Evolutionary conservation across 1,140 invertebrate species (phyloP).

Genomic region (Anastatus disparis): DNA sequence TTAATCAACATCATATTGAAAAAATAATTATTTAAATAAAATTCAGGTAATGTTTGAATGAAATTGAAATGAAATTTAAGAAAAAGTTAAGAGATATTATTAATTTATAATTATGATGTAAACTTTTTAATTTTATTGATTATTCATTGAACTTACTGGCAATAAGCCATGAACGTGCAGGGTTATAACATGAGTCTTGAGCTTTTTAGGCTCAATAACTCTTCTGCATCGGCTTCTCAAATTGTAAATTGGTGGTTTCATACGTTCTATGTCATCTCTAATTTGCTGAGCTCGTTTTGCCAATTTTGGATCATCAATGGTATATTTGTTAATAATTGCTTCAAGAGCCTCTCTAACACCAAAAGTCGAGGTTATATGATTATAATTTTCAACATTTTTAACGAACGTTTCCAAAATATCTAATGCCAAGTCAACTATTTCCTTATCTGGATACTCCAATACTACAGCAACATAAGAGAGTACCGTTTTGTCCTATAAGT

Average conservation of each 20-base stretch:
- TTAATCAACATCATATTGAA: too few relatives aligned
- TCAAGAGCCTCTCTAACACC: slow-evolving; percentile 64
- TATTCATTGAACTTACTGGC: slow-evolving; percentile 52
- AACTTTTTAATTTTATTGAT: too few relatives aligned
- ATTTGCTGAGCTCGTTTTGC: slow-evolving; percentile 57
- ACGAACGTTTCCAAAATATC: slow-evolving; percentile 62
- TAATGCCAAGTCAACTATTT: slow-evolving; percentile 58
- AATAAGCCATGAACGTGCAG: slow-evolving; percentile 62
- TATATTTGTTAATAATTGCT: slow-evolving; percentile 60
- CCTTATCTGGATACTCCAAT: slow-evolving; percentile 60
- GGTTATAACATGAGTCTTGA: slow-evolving; percentile 63
- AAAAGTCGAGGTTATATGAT: slow-evolving; percentile 65
- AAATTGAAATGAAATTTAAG: too few relatives aligned
- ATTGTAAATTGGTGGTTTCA: slow-evolving; percentile 66
- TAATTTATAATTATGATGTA: too few relatives aligned
- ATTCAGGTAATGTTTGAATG: too few relatives aligned
- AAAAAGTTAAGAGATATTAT: too few relatives aligned
- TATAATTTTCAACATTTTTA: slow-evolving; percentile 64
- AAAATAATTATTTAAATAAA: too few relatives aligned
- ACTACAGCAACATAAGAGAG: slow-evolving; percentile 63
- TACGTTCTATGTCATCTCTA: slow-evolving; percentile 62
- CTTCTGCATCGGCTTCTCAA: slow-evolving; percentile 61
- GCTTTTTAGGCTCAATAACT: slow-evolving; percentile 64
- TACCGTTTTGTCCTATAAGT: slow-evolving; percentile 63
- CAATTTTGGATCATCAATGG: slow-evolving; percentile 55